Evolutionary conservation across 2,888 invertebrate genomes (phyloP).

Genomic region (Teleogryllus oceanicus): DNA sequence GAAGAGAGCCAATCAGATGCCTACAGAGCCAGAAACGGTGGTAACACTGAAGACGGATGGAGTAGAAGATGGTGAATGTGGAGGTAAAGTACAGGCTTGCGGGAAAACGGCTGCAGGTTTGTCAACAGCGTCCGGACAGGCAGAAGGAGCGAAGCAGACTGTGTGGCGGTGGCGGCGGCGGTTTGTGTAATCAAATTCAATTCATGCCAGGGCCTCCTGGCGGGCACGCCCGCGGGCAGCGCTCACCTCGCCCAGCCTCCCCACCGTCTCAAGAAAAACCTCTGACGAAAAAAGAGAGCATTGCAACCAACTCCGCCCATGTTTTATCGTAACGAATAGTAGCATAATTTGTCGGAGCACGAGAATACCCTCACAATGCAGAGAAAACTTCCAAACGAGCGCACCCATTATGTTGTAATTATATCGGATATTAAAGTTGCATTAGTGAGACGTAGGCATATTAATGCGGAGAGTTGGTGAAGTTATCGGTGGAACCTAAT

Average conservation of each 20-base stretch:
- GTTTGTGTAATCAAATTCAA: conserved; percentile 18
- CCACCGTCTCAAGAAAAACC: not conserved
- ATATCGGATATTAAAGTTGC: conserved; percentile 18
- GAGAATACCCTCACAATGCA: not conserved
- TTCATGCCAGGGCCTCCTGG: not conserved
- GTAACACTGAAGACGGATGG: not conserved
- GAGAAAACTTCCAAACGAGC: not conserved
- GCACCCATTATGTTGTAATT: conserved; percentile 18
- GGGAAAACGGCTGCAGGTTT: not conserved
- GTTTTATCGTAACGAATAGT: not conserved
- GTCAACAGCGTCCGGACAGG: not conserved
- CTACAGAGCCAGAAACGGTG: not conserved
- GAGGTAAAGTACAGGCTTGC: not conserved
- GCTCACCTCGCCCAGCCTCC: not conserved
- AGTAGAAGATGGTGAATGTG: not conserved
- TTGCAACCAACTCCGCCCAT: not conserved
- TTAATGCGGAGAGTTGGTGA: conserved; percentile 18
- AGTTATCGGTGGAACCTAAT: conserved; percentile 9
- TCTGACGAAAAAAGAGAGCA: not conserved
- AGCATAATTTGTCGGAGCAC: not conserved
- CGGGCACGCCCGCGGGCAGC: not conserved
- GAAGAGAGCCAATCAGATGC: no score
- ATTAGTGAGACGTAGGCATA: not conserved
- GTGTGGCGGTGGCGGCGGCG: not conserved
- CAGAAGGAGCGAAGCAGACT: not conserved